phyloP scores from a whole-genome alignment of 2,797 vertebrate genomes.

The Gallirallus australis region DNA sequence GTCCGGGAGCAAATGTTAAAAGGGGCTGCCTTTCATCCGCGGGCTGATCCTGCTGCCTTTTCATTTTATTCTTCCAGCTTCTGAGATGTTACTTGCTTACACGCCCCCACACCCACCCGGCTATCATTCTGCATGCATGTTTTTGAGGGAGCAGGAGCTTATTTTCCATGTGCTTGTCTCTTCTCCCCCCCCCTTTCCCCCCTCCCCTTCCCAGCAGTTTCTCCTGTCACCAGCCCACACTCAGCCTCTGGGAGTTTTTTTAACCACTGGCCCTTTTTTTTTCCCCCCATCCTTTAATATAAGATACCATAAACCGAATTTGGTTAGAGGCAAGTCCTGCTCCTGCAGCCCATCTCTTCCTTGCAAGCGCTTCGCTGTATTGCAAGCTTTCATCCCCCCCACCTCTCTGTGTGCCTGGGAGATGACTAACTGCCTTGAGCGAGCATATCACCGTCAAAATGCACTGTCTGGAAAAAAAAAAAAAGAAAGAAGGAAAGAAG shows the following conservation, averaged over 20 bases:
- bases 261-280: neutral
- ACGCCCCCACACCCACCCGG: slow-evolving; percentile 17
- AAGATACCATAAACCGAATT: neutral
- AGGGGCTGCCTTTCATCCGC: slow-evolving; percentile 81
- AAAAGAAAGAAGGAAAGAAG: neutral
- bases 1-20: slow-evolving; percentile 79
- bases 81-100: slow-evolving; percentile 60
- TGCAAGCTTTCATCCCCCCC: neutral
- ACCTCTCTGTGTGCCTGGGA: neutral
- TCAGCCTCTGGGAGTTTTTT: neutral
- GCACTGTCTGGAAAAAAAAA: neutral
- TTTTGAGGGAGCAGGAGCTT: slow-evolving; percentile 14
- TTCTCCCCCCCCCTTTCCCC: neutral
- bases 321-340: neutral
- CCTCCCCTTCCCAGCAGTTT: neutral
- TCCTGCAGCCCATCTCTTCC: neutral
- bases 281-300: neutral
- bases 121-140: slow-evolving; percentile 31
- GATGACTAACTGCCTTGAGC: neutral
- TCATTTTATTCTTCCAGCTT: slow-evolving; percentile 74
- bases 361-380: accelerated
- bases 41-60: slow-evolving; percentile 76
- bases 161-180: slow-evolving; percentile 22
- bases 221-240: neutral
- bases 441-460: neutral